Base-by-base conservation (phyloP, 2,888 invertebrate genomes). In the Drosophila testacea region DNA sequence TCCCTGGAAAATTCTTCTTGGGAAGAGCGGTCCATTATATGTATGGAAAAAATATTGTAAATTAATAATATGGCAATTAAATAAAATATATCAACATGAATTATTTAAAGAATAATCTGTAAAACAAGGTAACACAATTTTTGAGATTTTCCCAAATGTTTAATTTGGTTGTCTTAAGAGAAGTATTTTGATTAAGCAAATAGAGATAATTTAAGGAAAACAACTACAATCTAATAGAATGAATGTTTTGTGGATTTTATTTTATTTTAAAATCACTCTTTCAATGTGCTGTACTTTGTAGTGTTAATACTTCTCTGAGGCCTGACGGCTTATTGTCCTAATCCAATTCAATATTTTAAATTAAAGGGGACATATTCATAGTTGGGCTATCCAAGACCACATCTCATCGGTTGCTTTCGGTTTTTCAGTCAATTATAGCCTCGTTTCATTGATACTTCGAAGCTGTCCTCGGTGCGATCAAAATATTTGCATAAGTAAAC, bases 401-500 rank as follows among this genome's bases (percentile, higher is more conserved):
- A 60, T 44, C 42, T 73, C 64, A 69, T 30, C 57, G 38, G 42
- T 60, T 62, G 55, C 52, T 78, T 60, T 63, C 52, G 48, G 59
- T 50, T 27, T 38, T 73, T 46, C 36, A 34, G 39, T 66, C 79
- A 77, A 78, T 77, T 77, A 73, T 48, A 52, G 69, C 47, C 52
- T 34, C 42, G 60, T 52, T 74, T 66, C 59, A 69, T 79, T 69
- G 57, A 78, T 69, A 61, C 50, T 39, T 66, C 47, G 47, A 67
- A 64, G 56, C 68, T 81, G 72, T 74, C 60, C 64, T 52, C 66
- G 64, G 57, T 52, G 47, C 11, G 64, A 80, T 88, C 86, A 86
- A 77, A 83, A 88, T 83, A 83, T 83, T 83, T 83, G 88, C 83
- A 83, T 83, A 83, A 78, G 73, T 62, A 57, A 69, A 59, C 67